Evolutionary conservation across 2,888 invertebrate genomes (phyloP).

Genomic region (Ophraella communa): DNA sequence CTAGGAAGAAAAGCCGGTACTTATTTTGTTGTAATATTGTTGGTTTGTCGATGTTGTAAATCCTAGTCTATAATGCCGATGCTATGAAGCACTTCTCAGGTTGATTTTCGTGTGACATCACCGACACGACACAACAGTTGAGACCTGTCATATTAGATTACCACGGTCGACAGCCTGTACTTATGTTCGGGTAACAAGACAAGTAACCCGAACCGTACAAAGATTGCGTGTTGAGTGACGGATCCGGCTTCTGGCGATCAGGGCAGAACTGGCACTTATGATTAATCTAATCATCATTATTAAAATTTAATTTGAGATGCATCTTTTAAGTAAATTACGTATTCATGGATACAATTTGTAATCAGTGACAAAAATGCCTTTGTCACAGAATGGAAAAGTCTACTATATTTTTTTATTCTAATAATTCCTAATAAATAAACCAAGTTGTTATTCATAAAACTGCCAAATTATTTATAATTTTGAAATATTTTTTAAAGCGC

Average conservation of each 20-base stretch:
- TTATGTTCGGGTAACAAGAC: slow-evolving; percentile 37
- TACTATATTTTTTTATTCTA: too few relatives aligned
- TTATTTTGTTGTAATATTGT: neutral
- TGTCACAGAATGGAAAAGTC: too few relatives aligned
- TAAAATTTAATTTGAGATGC: too few relatives aligned
- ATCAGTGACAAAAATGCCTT: too few relatives aligned
- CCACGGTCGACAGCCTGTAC: slow-evolving; percentile 35
- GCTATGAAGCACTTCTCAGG: slow-evolving; percentile 21
- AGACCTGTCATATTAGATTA: slow-evolving; percentile 47
- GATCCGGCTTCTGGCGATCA: slow-evolving; percentile 28
- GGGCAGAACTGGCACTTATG: neutral
- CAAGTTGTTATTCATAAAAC: too few relatives aligned
- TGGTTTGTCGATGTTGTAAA: neutral
- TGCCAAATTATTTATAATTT: too few relatives aligned
- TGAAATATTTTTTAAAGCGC: too few relatives aligned
- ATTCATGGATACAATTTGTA: too few relatives aligned
- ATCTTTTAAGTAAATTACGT: too few relatives aligned
- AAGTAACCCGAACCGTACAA: slow-evolving; percentile 35
- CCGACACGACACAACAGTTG: slow-evolving; percentile 38
- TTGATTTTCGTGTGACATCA: slow-evolving; percentile 34
- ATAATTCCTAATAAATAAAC: too few relatives aligned
- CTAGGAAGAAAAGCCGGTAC: too few relatives aligned
- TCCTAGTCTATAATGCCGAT: neutral
- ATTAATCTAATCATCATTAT: too few relatives aligned
- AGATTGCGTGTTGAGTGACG: slow-evolving; percentile 44